These are phyloP conservation scores for Araneus ventricosus DNA, from an alignment of 1,140 invertebrate species.

Conservation along the genomic window DNA sequence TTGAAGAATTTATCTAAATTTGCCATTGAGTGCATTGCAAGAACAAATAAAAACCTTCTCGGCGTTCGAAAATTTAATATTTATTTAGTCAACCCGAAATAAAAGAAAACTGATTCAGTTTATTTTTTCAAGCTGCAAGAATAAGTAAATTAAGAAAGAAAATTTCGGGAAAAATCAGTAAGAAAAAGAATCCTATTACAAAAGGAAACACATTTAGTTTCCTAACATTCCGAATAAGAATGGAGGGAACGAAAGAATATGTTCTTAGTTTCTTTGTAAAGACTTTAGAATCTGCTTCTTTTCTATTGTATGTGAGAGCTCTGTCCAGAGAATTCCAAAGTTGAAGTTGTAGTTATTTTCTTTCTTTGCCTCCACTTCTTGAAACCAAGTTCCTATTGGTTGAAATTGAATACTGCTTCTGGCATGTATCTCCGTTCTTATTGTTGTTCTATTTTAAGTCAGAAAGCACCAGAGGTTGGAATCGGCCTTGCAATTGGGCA, in stretches of 20 bases:
- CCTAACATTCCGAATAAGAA: conserved; percentile 47
- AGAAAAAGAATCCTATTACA: conserved; percentile 20
- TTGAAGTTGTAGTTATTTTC: conserved; percentile 63
- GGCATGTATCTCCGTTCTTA: neutral
- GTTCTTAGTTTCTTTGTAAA: conserved; percentile 61
- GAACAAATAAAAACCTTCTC: neutral
- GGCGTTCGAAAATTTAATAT: conserved; percentile 32
- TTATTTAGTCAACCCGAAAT: conserved; percentile 19
- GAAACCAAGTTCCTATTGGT: conserved; percentile 52
- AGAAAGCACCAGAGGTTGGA: neutral
- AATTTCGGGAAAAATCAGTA: neutral
- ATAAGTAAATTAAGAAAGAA: conserved; percentile 54
- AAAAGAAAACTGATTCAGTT: conserved; percentile 48
- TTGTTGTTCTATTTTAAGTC: conserved; percentile 31
- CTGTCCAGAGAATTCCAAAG: conserved; percentile 39
- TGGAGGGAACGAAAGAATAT: conserved; percentile 46
- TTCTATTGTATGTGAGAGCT: conserved; percentile 46
- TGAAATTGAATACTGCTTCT: conserved; percentile 55
- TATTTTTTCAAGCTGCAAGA: conserved; percentile 2
- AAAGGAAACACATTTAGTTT: conserved; percentile 57
- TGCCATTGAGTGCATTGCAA: neutral
- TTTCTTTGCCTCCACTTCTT: conserved; percentile 21
- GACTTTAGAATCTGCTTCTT: conserved; percentile 30
- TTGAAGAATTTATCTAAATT: neutral
- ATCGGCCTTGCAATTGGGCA: neutral